Base-by-base conservation (phyloP, 2,888 invertebrate genomes). In the Lepidocyrtinus sp. region DNA sequence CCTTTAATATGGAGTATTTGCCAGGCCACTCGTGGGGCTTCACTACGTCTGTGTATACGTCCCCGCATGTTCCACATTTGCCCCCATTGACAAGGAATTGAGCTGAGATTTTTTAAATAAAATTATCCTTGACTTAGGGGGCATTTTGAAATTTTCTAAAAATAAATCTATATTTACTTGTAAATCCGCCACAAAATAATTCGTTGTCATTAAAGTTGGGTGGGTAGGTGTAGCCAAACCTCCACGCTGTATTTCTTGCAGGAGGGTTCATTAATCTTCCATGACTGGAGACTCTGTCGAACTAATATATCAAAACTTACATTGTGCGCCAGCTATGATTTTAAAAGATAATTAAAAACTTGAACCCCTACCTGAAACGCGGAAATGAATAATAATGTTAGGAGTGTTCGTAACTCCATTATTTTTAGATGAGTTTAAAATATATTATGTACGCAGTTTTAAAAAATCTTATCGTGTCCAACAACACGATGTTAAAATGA, bases 151-250 rank as follows among this genome's bases (percentile, higher is more conserved):
- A n/a, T n/a, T n/a, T n/a, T n/a, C n/a, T n/a, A n/a, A n/a, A n/a
- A n/a, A n/a, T n/a, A n/a, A n/a, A n/a, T n/a, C n/a, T n/a, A n/a
- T n/a, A n/a, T n/a, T n/a, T n/a, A 81, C 81, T 70, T 22, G 19
- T 63, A 61, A 21, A 95, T 65, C 96, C 97, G 24, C 96, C 97
- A 88, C 97, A 97, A 89, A 95, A 97, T 17, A 97, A 91, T 89
- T 97, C 96, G 87, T 97, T 97, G 89, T 97, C 97, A 87, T 97
- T 96, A 88, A 96, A 97, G 89, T 97, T 96, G 79, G 95, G 95
- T 1, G 97, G 96, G 89, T 95, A 96, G n/a, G 95, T 94, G 89
- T 94, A 97, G 0, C 97, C 97, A 88, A 95, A 95, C 81, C 97
- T 91, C 97, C 97, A 98, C 96, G 97, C 96, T 67, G 95, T 94